Conservation (phyloP, 2,888 invertebrate species). For the Aspidiotus destructor region DNA sequence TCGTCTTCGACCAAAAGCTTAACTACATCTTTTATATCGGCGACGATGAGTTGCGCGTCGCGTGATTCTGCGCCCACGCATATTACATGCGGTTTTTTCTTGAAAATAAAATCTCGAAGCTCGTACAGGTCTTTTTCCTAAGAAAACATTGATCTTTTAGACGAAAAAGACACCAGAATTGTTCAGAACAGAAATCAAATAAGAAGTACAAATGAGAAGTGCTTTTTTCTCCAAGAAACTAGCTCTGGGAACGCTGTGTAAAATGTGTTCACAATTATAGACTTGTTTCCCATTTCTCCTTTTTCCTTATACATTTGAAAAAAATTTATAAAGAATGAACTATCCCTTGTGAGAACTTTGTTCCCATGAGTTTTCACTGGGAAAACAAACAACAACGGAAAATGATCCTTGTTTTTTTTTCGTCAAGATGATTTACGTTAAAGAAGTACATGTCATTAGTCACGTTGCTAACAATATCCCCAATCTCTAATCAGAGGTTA, state of each 20-base stretch:
- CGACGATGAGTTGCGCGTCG: slow-evolving; percentile 70
- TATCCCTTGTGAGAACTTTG: no score
- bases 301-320: no score
- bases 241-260: not conserved
- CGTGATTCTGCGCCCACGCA: slow-evolving; percentile 84
- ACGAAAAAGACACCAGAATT: not conserved
- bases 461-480: no score
- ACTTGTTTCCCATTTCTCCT: no score
- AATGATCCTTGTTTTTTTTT: no score
- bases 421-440: no score
- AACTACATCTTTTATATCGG: slow-evolving; percentile 65
- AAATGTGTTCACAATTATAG: no score
- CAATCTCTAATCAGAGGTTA: no score
- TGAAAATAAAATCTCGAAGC: slow-evolving; percentile 69
- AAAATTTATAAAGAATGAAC: no score
- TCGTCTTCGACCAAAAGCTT: slow-evolving; percentile 68
- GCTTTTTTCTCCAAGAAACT: not conserved
- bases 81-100: slow-evolving; percentile 89
- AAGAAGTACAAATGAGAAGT: not conserved
- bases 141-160: slow-evolving; percentile 24
- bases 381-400: no score
- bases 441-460: no score
- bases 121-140: slow-evolving; percentile 57
- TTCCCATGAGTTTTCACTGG: no score
- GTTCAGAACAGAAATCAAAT: not conserved